Percentiles rank a stretch among this genome's conserved stretches.
Evolutionary conservation across 2,888 invertebrate species (phyloP).

Genomic region (Torymus texanus): DNA sequence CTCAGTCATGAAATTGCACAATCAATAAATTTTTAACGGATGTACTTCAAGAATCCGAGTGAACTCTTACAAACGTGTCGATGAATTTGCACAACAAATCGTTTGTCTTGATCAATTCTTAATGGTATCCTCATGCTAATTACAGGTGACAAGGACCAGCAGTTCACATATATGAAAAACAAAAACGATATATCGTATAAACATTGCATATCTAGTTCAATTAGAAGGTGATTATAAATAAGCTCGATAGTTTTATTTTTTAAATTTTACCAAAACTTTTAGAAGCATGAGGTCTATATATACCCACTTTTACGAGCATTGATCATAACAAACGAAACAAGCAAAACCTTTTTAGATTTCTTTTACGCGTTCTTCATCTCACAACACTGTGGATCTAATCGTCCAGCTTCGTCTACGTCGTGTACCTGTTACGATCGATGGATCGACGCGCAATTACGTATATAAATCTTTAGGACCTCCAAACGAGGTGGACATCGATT

Average conservation of each 20-base stretch:
- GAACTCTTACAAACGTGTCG: constrained; percentile 11
- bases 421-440: constrained; percentile 56
- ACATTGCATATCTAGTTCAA: constrained; percentile 43
- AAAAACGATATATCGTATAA: constrained; percentile 26
- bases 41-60: constrained; percentile 22
- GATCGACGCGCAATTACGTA: constrained; percentile 53
- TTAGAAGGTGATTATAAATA: background rate
- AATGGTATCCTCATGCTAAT: constrained; percentile 7
- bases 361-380: constrained; percentile 17
- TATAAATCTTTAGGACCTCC: constrained; percentile 41
- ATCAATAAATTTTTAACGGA: constrained; percentile 31
- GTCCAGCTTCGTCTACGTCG: constrained; percentile 47
- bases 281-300: background rate
- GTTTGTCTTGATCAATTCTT: constrained; percentile 32
- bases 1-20: constrained; percentile 30
- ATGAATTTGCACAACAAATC: constrained; percentile 29
- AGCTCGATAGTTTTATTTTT: constrained; percentile 28
- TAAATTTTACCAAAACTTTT: constrained; percentile 32
- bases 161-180: background rate
- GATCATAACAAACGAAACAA: constrained; percentile 24
- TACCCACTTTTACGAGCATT: constrained; percentile 13
- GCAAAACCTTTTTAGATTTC: constrained; percentile 7
- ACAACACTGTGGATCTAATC: constrained; percentile 31
- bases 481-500: constrained; percentile 48
- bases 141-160: constrained; percentile 33